Percentiles rank a stretch among this genome's conserved stretches.
Conservation (phyloP, 2,797 vertebrate species). For the Enteromius viviparus region DNA sequence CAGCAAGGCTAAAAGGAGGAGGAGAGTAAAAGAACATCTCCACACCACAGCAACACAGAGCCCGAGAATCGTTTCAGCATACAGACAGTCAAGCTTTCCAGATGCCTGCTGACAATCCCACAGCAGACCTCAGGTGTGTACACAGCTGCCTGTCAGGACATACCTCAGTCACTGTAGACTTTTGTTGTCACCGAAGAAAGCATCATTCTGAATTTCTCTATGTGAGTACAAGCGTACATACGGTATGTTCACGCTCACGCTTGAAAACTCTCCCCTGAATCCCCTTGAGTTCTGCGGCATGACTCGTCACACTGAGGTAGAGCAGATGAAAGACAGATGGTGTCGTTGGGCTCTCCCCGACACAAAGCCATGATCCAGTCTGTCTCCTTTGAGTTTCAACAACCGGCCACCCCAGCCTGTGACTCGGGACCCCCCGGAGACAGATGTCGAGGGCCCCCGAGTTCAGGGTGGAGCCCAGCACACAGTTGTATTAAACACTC, state of each 20-base stretch:
- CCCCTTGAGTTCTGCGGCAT: constrained; percentile 3
- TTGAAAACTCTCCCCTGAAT: constrained; percentile 6
- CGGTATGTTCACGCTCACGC: not conserved
- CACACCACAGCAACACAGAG: not conserved
- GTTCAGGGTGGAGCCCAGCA: constrained; percentile 23
- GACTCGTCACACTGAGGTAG: constrained; percentile 42
- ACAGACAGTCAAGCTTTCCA: constrained; percentile 38
- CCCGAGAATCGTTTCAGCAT: constrained; percentile 14
- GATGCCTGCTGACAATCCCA: constrained; percentile 45
- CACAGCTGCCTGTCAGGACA: constrained; percentile 53
- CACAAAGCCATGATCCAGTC: constrained; percentile 54
- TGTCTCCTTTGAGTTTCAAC: constrained; percentile 47
- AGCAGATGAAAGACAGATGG: constrained; percentile 74
- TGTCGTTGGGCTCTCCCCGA: constrained; percentile 50
- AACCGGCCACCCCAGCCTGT: constrained; percentile 57
- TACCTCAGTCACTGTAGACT: constrained; percentile 36
- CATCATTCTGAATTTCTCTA: constrained; percentile 28
- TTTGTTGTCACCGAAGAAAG: constrained; percentile 22
- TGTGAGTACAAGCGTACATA: constrained; percentile 12
- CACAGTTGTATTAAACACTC: constrained; percentile 20
- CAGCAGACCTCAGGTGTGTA: constrained; percentile 54
- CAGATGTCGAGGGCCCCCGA: constrained; percentile 37
- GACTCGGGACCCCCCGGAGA: constrained; percentile 52
- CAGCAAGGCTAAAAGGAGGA: constrained; percentile 24
- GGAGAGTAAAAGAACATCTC: constrained; percentile 2